Evolutionary conservation across 2,113 vertebrate genomes (phyloP), one percentile per base, ranked within the genome.

Genomic region (Zosterops lateralis): DNA sequence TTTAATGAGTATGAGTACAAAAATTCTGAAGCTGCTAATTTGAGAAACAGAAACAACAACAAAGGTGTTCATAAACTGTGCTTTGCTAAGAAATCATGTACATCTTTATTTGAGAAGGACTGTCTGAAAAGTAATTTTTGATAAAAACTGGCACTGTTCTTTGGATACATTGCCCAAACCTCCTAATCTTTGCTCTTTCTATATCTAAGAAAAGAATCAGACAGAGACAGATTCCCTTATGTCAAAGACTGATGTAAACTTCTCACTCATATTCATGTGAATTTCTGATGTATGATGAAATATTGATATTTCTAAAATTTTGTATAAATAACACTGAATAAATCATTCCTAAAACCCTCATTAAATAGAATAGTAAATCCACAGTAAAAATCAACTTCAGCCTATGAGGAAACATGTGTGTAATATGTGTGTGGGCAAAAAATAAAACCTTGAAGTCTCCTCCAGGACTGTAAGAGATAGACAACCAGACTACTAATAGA

Each of bases 371-470:
- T 31, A 5, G 14, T 53, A 76, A 76, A 34, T 48, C 9, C n/a
- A 45, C 6, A 36, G 7, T 45, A 80, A 91, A 76, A 57, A 26
- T 53, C 17, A 58, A 2, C 3, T 17, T 61, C 44, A 60, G 3
- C 3, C 8, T 14, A 3, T 36, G 16, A 44, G 10, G 2, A 75
- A 75, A 62, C 3, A 0, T 15, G 7, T 2, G 2, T 15, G 4
- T 8, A 38, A 38, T 38, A 38, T 38, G 36, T 38, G 36, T 38
- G 36, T 38, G 36, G 6, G 4, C 6, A 40, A 26, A 44, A 28
- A 25, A 10, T 4, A 25, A 26, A 15, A 60, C 4, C 11, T 44
- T 47, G 6, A 14, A 31, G 3, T 40, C 45, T 85, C 10, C 65
- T 82, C 10, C 22, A 67, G 13, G 31, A 28, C 6, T 34, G 3